Percentiles rank a stretch among this genome's conserved stretches.
Conservation (phyloP, 2,888 invertebrate genomes). For the Ophion slaviceki region DNA sequence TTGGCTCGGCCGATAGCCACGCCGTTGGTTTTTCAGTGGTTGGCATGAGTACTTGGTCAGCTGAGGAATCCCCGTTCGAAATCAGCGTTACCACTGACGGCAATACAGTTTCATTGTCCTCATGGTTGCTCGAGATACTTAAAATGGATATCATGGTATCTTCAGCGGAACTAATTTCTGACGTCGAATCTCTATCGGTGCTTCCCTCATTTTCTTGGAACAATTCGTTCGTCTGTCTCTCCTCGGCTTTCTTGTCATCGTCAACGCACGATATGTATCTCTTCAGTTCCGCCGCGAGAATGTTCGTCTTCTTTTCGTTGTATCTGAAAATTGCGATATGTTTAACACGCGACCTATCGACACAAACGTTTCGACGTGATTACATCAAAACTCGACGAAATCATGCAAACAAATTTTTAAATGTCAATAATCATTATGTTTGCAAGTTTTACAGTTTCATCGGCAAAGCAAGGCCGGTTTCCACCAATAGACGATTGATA, state of each 20-base stretch:
- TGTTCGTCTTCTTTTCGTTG: conserved; percentile 67
- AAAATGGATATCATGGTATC: conserved; percentile 21
- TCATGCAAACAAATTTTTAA: too few relatives aligned
- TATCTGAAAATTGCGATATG: conserved; percentile 64
- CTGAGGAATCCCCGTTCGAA: background rate
- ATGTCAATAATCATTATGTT: background rate
- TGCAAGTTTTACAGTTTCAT: conserved; percentile 78
- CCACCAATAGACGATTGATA: conserved; percentile 88
- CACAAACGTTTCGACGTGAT: background rate
- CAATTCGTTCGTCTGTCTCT: background rate
- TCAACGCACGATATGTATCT: conserved; percentile 67
- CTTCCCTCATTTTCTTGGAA: background rate
- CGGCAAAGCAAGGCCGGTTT: conserved; percentile 87
- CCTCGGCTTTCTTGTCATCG: background rate
- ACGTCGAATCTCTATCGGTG: background rate
- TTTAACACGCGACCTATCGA: background rate
- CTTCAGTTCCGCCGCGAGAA: conserved; percentile 76
- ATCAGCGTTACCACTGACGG: background rate
- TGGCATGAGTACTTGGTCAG: background rate
- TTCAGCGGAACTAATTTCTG: background rate
- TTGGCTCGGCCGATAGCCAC: conserved; percentile 87
- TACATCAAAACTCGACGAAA: too few relatives aligned
- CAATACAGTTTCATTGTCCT: conserved; percentile 47
- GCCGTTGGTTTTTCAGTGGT: conserved; percentile 78
- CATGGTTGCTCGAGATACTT: conserved; percentile 15